Conservation (phyloP, 2,888 invertebrate genomes). For the Hetaerina titia region DNA sequence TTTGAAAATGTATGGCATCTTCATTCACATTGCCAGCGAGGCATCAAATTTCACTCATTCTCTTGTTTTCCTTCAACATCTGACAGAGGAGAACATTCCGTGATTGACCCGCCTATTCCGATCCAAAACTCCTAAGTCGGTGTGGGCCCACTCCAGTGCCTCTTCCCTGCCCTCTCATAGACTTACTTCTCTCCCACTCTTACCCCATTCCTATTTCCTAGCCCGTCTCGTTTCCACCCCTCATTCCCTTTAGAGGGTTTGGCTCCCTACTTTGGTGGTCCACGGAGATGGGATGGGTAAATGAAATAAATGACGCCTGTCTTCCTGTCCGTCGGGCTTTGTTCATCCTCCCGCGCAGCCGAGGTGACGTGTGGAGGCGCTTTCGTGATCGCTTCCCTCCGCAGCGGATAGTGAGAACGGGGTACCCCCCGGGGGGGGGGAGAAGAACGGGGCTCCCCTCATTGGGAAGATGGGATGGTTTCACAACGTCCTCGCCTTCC, state of each 20-base stretch:
- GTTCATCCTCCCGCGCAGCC: background rate
- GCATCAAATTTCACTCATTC: too few species aligned
- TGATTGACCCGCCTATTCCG: too few species aligned
- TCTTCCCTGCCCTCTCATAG: too few species aligned
- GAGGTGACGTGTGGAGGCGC: background rate
- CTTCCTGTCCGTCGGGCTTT: background rate
- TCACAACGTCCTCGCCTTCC: background rate
- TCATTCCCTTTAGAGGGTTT: background rate
- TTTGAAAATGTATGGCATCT: too few species aligned
- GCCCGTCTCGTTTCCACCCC: background rate
- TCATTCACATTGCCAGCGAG: too few species aligned
- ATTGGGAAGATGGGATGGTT: background rate
- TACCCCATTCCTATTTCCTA: background rate
- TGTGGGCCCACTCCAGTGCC: too few species aligned
- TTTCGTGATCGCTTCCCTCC: background rate
- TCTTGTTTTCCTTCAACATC: too few species aligned
- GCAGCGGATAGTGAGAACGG: background rate
- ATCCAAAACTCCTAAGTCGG: too few species aligned
- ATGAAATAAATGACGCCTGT: conserved; percentile 30
- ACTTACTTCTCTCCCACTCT: background rate
- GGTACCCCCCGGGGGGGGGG: background rate
- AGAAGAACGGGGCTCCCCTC: background rate
- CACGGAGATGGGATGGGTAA: background rate
- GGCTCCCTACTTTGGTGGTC: background rate
- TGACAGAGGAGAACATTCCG: too few species aligned